These are phyloP conservation scores for Paramormyrops kingsleyae DNA, from an alignment of 2,113 vertebrate genomes.

Conservation along the genomic window DNA sequence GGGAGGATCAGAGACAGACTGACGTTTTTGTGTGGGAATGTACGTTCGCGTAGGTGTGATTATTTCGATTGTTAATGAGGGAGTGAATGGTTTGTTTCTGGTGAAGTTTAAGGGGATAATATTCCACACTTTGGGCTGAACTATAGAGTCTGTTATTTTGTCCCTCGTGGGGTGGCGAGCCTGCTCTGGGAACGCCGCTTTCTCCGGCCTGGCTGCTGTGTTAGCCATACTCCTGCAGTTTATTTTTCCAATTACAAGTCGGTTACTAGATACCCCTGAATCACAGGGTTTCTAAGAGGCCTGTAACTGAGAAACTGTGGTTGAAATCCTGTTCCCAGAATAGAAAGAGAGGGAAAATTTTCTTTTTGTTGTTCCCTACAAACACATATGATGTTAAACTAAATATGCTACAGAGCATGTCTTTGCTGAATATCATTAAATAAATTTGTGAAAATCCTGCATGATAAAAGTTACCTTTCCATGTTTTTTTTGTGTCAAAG, in stretches of 20 bases:
- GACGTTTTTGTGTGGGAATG: not conserved
- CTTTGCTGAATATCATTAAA: not conserved
- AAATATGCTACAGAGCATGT: slow-evolving; percentile 2
- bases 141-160: not conserved
- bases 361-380: not conserved
- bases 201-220: slow-evolving; percentile 24
- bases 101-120: not conserved
- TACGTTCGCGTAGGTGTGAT: not conserved
- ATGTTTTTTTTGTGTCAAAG: not conserved
- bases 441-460: not conserved
- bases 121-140: not conserved
- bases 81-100: not conserved
- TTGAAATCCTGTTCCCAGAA: slow-evolving; percentile 33
- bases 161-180: slow-evolving; percentile 15
- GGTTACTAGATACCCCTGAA: slow-evolving; percentile 42
- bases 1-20: not conserved
- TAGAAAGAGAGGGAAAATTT: slow-evolving; percentile 17
- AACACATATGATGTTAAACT: slow-evolving; percentile 5
- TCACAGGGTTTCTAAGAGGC: slow-evolving; percentile 31
- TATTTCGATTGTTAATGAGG: not conserved
- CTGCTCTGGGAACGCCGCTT: slow-evolving; percentile 8
- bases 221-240: slow-evolving; percentile 35
- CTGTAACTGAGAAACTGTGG: slow-evolving; percentile 35
- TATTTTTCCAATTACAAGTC: slow-evolving; percentile 46
- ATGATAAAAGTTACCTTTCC: not conserved